Base-by-base conservation (phyloP, 2,113 vertebrate genomes). In the Polyodon spathula region DNA sequence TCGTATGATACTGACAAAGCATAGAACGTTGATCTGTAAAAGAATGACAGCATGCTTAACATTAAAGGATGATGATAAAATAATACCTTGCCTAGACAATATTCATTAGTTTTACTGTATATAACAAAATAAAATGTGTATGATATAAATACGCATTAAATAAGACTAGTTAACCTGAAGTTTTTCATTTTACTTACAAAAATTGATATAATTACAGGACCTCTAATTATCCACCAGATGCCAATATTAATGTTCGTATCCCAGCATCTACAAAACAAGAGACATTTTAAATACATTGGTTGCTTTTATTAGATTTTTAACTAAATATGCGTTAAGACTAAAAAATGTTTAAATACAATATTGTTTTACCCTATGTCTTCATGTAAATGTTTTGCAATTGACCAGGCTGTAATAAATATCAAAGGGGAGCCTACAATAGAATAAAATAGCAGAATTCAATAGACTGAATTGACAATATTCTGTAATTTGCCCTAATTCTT, bases 201-300 rank as follows among this genome's bases (percentile, higher is more conserved):
- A 76, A 97, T 91, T 56, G 89, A 92, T 11, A 90, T 63, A 63
- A 92, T 81, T 64, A 95, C 76, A 10, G 95, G 94, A 40, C 93
- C 90, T 76, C 87, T 86, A 54, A 98, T 92, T 63, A 97, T 88
- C 95, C 95, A 97, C 91, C 92, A 95, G 66, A 92, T 83, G 76
- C 81, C 84, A 2, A 77, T 72, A 2, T 85, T 83, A 60, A 63
- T 61, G 15, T 92, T 93, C 60, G 90, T 89, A 69, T 96, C 90
- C 94, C 95, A 98, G 68, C 95, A 98, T 60, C 95, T 93, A 67
- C 78, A 64, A 57, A 71, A 48, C 63, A 61, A 63, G 57, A 75
- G 65, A 56, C 61, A 73, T 16, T 60, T 60, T 55, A 62, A 51
- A 43, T 50, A 58, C 11, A 58, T 7, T 11, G 44, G 58, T 50